A percentile compares a stretch with the other conserved stretches of the same genome.
phyloP scores from a whole-genome alignment of 2,888 invertebrate species.

The Miltochrista miniata region DNA sequence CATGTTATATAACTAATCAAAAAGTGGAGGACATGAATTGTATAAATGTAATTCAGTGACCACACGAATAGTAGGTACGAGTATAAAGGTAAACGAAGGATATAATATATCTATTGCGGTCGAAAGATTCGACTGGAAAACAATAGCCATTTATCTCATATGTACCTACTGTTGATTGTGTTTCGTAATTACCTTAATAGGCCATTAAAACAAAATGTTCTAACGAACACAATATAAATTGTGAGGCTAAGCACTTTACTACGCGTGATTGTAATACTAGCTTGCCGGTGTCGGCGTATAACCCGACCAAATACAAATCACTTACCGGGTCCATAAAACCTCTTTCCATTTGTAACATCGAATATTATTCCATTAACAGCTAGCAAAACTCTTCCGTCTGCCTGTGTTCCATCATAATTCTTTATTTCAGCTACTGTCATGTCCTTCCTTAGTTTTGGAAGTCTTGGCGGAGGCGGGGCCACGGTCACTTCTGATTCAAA shows the following conservation, averaged over 20 bases:
- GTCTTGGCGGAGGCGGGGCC: constrained; percentile 74
- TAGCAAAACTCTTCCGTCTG: constrained; percentile 94
- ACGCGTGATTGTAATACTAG: constrained; percentile 27
- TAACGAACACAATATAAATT: constrained; percentile 11
- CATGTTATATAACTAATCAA: neutral
- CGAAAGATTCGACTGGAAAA: neutral
- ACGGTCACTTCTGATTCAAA: constrained; percentile 63
- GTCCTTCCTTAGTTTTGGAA: constrained; percentile 94
- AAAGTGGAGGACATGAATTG: no score
- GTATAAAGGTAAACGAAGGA: neutral
- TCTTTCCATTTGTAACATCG: constrained; percentile 95
- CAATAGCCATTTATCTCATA: neutral
- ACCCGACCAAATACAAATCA: constrained; percentile 31
- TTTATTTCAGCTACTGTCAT: constrained; percentile 94
- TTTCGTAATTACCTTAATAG: constrained; percentile 2
- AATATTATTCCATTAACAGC: constrained; percentile 97
- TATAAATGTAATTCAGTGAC: no score
- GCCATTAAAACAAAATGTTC: constrained; percentile 17
- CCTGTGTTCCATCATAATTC: constrained; percentile 91
- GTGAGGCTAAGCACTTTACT: constrained; percentile 26
- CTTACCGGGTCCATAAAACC: constrained; percentile 97
- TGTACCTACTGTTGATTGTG: neutral
- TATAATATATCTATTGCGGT: neutral
- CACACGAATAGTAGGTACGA: neutral
- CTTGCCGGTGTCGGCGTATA: constrained; percentile 26